Percentiles rank a stretch among this genome's conserved stretches.
phyloP scores from a whole-genome alignment of 2,113 vertebrate genomes.

The Rhineura floridana region DNA sequence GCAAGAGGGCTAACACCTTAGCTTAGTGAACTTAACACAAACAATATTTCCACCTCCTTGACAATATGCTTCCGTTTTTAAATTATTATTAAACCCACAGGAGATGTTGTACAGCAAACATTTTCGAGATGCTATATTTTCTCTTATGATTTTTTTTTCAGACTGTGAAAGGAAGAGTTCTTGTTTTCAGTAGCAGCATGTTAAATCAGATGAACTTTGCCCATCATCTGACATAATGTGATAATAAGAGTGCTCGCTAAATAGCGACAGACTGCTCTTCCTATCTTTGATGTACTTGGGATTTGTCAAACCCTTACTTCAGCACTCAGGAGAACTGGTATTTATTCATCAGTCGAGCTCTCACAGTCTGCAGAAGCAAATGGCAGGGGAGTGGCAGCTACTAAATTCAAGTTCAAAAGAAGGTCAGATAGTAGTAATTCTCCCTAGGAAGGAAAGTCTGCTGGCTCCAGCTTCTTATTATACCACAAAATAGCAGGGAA shows the following conservation, averaged over 20 bases:
- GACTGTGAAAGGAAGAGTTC: conserved; percentile 2
- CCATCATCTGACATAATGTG: conserved; percentile 4
- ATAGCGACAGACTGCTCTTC: conserved; percentile 46
- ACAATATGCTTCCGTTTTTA: neutral
- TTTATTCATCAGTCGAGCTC: conserved; percentile 31
- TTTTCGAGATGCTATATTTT: conserved; percentile 15
- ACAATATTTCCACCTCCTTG: neutral
- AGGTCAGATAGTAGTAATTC: conserved; percentile 51
- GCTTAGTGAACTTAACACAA: neutral
- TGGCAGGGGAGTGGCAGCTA: conserved; percentile 7
- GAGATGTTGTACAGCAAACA: neutral
- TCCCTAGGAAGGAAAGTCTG: conserved; percentile 14
- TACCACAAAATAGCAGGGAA: neutral
- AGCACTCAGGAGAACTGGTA: conserved; percentile 45
- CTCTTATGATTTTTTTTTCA: neutral
- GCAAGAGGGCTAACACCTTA: neutral
- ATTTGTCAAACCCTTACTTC: conserved; percentile 54
- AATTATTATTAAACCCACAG: neutral
- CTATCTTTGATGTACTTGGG: conserved; percentile 40
- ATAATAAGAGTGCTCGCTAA: conserved; percentile 29
- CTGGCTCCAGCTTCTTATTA: neutral
- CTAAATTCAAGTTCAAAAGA: conserved; percentile 49
- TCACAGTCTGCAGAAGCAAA: conserved; percentile 49
- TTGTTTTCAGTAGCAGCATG: conserved; percentile 15
- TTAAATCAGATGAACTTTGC: conserved; percentile 41